These are phyloP conservation scores for Papilio polytes DNA, from an alignment of 1,140 invertebrate genomes.

Conservation along the genomic window DNA sequence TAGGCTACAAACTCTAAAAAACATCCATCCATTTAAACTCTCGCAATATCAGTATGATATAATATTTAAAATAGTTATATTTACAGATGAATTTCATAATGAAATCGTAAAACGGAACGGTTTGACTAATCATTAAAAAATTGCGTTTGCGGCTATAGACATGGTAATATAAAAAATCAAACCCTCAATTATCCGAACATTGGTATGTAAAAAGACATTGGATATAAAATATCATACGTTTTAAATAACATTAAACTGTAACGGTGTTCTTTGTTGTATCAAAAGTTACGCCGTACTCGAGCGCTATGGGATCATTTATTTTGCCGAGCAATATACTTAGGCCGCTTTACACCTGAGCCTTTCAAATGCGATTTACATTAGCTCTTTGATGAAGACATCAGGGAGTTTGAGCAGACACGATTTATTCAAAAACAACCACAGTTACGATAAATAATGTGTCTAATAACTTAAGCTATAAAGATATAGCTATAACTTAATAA, in stretches of 20 bases:
- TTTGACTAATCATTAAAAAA: too few relatives aligned
- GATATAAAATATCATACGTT: background rate
- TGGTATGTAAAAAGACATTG: background rate
- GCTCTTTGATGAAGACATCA: background rate
- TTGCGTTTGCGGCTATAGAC: too few relatives aligned
- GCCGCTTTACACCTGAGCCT: constrained; percentile 18
- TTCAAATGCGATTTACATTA: constrained; percentile 21
- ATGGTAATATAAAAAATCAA: background rate
- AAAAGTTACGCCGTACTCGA: constrained; percentile 2
- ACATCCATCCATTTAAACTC: too few relatives aligned
- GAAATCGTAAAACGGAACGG: too few relatives aligned
- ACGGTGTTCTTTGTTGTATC: constrained; percentile 1
- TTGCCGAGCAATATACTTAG: constrained; percentile 16
- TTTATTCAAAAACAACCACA: constrained; percentile 1
- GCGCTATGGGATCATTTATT: constrained; percentile 29
- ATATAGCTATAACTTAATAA: too few relatives aligned
- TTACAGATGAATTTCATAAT: too few relatives aligned
- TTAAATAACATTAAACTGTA: background rate
- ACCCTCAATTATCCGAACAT: background rate
- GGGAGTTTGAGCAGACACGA: background rate
- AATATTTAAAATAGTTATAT: background rate
- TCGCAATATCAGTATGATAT: too few relatives aligned
- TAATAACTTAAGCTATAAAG: too few relatives aligned
- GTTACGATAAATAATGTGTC: background rate
- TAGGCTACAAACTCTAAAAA: too few relatives aligned